Evolutionary conservation across 2,888 invertebrate species (phyloP).

Genomic region (Caenorhabditis sp.): DNA sequence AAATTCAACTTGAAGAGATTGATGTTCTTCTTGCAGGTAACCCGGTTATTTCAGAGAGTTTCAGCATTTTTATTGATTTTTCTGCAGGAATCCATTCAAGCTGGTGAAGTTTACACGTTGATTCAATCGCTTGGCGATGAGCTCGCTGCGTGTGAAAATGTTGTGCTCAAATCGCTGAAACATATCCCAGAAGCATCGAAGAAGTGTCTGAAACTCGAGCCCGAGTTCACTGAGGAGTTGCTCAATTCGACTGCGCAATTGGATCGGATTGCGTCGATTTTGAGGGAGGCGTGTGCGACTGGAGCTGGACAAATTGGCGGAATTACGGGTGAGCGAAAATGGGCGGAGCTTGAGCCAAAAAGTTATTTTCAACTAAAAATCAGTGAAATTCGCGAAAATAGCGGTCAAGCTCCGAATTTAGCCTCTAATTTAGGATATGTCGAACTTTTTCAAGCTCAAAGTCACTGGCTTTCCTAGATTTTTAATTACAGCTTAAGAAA

Average conservation of each 20-base stretch:
- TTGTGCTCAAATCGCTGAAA: slow-evolving; percentile 24
- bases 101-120: slow-evolving; percentile 30
- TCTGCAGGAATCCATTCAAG: slow-evolving; percentile 25
- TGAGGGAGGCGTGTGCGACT: slow-evolving; percentile 54
- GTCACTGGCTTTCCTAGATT: too few relatives aligned
- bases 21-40: slow-evolving; percentile 50
- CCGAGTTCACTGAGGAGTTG: slow-evolving; percentile 52
- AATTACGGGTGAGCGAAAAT: slow-evolving; percentile 11
- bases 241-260: slow-evolving; percentile 41
- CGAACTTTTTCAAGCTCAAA: too few relatives aligned
- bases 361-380: too few relatives aligned
- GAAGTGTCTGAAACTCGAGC: slow-evolving; percentile 24
- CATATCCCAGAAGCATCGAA: slow-evolving; percentile 15
- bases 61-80: slow-evolving; percentile 6
- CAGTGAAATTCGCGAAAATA: too few relatives aligned
- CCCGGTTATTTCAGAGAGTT: too few relatives aligned
- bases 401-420: too few relatives aligned
- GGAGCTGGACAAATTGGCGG: slow-evolving; percentile 32
- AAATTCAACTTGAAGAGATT: slow-evolving; percentile 54
- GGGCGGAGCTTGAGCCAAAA: too few relatives aligned
- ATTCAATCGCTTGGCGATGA: slow-evolving; percentile 26
- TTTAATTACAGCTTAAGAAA: too few relatives aligned
- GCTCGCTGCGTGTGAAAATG: slow-evolving; percentile 32
- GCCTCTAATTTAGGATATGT: too few relatives aligned
- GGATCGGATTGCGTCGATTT: slow-evolving; percentile 51